Conservation (phyloP, 2,113 vertebrate species). For the Notechis scutatus region DNA sequence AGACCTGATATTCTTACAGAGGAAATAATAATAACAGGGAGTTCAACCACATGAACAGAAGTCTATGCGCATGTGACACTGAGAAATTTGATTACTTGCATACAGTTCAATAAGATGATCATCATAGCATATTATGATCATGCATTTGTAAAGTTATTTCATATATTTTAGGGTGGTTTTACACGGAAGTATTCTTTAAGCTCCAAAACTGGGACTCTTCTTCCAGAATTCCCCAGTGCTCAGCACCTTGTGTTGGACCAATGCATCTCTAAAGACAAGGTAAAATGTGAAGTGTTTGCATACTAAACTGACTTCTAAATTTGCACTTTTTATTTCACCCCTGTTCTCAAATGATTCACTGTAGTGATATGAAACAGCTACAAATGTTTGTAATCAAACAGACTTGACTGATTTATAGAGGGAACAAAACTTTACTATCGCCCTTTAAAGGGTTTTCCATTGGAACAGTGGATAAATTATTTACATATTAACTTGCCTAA, state of each 20-base stretch:
- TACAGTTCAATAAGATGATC: background rate
- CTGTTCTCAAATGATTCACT: conserved; percentile 51
- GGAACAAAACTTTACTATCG: conserved; percentile 66
- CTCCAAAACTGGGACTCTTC: conserved; percentile 95
- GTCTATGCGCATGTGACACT: background rate
- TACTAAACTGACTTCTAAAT: conserved; percentile 48
- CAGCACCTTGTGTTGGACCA: conserved; percentile 92
- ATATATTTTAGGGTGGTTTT: conserved; percentile 86
- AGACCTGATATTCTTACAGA: background rate
- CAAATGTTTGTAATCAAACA: conserved; percentile 72
- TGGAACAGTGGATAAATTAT: conserved; percentile 72
- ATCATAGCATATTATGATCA: conserved; percentile 7
- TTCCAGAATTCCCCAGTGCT: conserved; percentile 94
- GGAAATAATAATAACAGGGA: background rate
- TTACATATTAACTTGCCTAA: conserved; percentile 70
- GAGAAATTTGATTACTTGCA: background rate
- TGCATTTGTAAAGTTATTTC: conserved; percentile 25
- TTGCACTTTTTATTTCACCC: conserved; percentile 59
- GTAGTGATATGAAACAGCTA: conserved; percentile 67
- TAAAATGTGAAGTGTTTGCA: conserved; percentile 61
- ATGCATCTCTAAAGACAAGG: conserved; percentile 93
- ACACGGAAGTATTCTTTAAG: conserved; percentile 97
- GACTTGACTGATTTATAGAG: conserved; percentile 75
- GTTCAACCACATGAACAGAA: background rate
- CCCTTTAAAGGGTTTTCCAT: conserved; percentile 67